A percentile compares a stretch with the other conserved stretches of the same genome.
Conservation (phyloP, 1,140 invertebrate species). For the Trichomalopsis sarcophagae region DNA sequence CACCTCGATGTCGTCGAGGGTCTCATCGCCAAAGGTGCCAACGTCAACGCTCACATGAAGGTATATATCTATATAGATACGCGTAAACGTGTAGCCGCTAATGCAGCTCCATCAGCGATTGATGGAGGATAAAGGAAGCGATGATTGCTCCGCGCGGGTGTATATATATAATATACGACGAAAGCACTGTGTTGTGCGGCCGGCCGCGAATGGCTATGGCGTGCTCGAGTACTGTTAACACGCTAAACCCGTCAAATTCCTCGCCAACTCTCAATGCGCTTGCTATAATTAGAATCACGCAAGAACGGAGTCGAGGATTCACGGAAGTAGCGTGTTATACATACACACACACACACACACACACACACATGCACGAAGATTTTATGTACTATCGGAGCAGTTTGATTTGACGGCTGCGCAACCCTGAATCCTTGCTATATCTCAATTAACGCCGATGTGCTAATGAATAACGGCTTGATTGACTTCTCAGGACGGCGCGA, state of each 20-base stretch:
- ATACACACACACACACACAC: no score
- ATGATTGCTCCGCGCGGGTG: not conserved
- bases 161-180: not conserved
- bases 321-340: not conserved
- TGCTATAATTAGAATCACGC: conserved; percentile 35
- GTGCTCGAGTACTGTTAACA: conserved; percentile 38
- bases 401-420: not conserved
- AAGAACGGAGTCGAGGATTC: not conserved
- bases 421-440: no score
- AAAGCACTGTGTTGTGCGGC: not conserved
- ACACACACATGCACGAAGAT: not conserved
- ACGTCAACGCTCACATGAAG: conserved; percentile 91
- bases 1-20: conserved; percentile 91
- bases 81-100: not conserved
- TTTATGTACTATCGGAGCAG: not conserved
- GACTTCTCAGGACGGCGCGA: conserved; percentile 84
- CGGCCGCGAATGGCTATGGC: not conserved
- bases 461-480: not conserved
- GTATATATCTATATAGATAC: conserved; percentile 73
- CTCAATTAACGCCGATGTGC: not conserved
- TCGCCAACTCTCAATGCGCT: not conserved
- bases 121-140: not conserved
- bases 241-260: conserved; percentile 27
- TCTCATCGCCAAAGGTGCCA: conserved; percentile 85
- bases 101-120: not conserved